These are phyloP conservation scores for Xiphophorus hellerii DNA, from an alignment of 2,113 vertebrate genomes.

Conservation along the genomic window DNA sequence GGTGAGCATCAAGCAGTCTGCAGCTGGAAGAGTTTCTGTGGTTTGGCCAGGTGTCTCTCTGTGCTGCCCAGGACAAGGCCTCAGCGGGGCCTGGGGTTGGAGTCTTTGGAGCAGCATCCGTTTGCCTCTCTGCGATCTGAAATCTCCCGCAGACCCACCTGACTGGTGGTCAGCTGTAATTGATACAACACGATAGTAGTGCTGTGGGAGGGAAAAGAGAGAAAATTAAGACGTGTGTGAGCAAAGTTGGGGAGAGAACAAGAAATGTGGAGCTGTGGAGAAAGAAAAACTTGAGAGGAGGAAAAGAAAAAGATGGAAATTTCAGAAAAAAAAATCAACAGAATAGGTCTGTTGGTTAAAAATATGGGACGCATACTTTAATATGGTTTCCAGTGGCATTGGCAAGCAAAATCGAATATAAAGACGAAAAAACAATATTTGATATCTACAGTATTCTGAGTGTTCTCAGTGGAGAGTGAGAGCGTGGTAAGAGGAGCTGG, in stretches of 20 bases:
- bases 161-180: conserved; percentile 75
- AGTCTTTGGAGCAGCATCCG: conserved; percentile 62
- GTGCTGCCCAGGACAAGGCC: conserved; percentile 71
- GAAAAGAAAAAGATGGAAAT: conserved; percentile 69
- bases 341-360: conserved; percentile 62
- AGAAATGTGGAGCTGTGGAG: conserved; percentile 39
- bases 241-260: conserved; percentile 55
- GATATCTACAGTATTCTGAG: conserved; percentile 57
- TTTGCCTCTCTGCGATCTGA: conserved; percentile 67
- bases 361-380: conserved; percentile 66
- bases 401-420: conserved; percentile 66
- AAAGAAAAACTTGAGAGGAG: conserved; percentile 17
- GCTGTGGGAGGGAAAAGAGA: conserved; percentile 54
- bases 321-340: conserved; percentile 65
- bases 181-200: conserved; percentile 62
- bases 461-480: conserved; percentile 43
- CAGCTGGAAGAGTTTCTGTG: conserved; percentile 79
- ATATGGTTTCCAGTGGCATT: conserved; percentile 75
- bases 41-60: conserved; percentile 81
- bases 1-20: conserved; percentile 75
- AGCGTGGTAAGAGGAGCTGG: conserved; percentile 69
- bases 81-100: conserved; percentile 69
- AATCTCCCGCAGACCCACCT: conserved; percentile 76
- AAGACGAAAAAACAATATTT: conserved; percentile 66
- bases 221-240: conserved; percentile 72